Evolutionary conservation across 2,888 invertebrate genomes (phyloP).

Genomic region (Stenoptilia bipunctidactyla): DNA sequence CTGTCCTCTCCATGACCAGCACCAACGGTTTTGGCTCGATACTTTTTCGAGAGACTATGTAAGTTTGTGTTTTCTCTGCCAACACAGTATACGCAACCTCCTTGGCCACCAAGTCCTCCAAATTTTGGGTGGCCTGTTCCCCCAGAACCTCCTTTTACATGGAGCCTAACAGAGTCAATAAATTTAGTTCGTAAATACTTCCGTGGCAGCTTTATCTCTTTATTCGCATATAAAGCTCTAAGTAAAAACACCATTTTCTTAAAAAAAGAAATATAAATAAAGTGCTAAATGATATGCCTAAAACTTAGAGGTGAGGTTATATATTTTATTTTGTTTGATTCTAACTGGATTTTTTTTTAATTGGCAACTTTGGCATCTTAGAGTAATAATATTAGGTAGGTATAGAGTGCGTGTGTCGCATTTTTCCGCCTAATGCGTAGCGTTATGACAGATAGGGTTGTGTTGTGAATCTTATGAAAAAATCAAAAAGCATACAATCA

Average conservation of each 20-base stretch:
- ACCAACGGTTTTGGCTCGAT: constrained; percentile 69
- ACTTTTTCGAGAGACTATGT: constrained; percentile 53
- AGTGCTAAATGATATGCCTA: too few relatives aligned
- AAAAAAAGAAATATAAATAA: too few relatives aligned
- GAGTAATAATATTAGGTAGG: too few relatives aligned
- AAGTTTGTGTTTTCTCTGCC: constrained; percentile 75
- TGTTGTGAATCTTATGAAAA: too few relatives aligned
- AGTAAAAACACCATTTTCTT: constrained; percentile 61
- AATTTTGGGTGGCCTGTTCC: constrained; percentile 79
- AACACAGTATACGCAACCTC: constrained; percentile 85
- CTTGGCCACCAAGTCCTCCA: constrained; percentile 92
- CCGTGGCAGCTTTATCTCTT: constrained; percentile 59
- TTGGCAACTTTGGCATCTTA: too few relatives aligned
- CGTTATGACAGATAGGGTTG: too few relatives aligned
- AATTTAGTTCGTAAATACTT: constrained; percentile 73
- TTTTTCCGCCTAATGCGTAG: too few relatives aligned
- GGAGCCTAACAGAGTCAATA: constrained; percentile 83
- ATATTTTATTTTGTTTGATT: too few relatives aligned
- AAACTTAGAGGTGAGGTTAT: too few relatives aligned
- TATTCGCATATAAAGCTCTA: constrained; percentile 46
- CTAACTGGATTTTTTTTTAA: too few relatives aligned
- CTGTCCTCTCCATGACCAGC: constrained; percentile 85
- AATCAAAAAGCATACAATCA: too few relatives aligned
- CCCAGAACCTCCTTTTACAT: constrained; percentile 87
- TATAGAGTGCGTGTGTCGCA: too few relatives aligned